Base-by-base conservation (phyloP, 1,140 invertebrate species). In the Maconellicoccus hirsutus region DNA sequence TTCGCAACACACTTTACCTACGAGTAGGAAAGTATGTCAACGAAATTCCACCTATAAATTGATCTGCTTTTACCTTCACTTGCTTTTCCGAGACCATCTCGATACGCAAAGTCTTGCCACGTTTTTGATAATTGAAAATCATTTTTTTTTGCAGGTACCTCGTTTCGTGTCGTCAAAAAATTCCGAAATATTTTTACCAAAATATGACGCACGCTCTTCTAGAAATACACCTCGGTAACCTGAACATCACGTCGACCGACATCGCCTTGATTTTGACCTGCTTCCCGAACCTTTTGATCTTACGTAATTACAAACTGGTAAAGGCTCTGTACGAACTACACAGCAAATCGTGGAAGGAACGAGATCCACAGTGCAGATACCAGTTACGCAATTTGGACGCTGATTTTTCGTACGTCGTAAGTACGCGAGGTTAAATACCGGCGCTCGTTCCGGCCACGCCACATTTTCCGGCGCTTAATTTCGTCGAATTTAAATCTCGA, bases 381-480 rank as follows among this genome's bases (percentile, higher is more conserved):
- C 72, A 75, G 21, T 72, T 78, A 25, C 70, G 27, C 0, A 77
- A 78, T 61, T 71, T 78, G 0, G 77, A 78, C 38, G 75, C 74
- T 12, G 77, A 78, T 73, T 78, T 78, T 71, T 78, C 77, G 10
- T 76, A 78, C 72, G 76, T 78, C 27, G 76, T 77, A 70, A 71
- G 75, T 73, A 33, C 3, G 4, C 29, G 29, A 33, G 4, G 29
- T 6, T 3, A 33, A 33, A 33, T 6, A 6, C 12, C 12, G 12
- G 4, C 29, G 4, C 29, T 33, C 29, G 29, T 12, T 12, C 12
- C 12, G 4, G 29, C 29, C 12, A 33, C 12, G 29, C 29, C 29
- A 33, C 29, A 33, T 6, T 6, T 6, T 12, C 29, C 12, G 12
- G 12, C 29, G 29, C n/a, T n/a, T n/a, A n/a, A n/a, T n/a, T n/a